A percentile compares a stretch with the other conserved stretches of the same genome.
phyloP scores from a whole-genome alignment of 2,797 vertebrate species.

The Urosaurus nigricauda region DNA sequence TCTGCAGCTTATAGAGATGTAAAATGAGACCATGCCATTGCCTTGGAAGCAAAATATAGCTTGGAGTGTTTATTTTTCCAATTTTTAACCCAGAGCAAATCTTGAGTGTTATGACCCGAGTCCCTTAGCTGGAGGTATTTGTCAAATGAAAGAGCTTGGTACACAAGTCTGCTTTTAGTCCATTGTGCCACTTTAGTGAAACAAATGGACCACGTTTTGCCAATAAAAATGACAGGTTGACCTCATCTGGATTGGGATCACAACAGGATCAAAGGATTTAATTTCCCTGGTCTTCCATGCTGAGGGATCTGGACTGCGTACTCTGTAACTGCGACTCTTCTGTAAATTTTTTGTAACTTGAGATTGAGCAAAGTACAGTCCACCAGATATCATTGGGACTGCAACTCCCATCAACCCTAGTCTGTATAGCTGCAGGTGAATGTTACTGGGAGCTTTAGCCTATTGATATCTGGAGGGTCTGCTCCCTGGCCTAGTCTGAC shows the following conservation, averaged over 20 bases:
- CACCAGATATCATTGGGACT: too few species aligned
- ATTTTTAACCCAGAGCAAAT: neutral
- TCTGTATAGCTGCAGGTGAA: too few species aligned
- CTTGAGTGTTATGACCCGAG: neutral
- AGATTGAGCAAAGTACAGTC: too few species aligned
- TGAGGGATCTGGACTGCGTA: too few species aligned
- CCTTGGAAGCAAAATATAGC: neutral
- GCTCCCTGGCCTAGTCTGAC: too few species aligned
- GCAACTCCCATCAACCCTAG: too few species aligned
- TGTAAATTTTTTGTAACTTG: too few species aligned
- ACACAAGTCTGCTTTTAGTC: neutral
- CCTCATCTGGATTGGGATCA: too few species aligned
- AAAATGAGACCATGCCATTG: neutral
- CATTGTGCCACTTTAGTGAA: neutral
- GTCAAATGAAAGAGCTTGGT: neutral
- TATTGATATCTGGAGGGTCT: too few species aligned
- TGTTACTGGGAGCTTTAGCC: too few species aligned
- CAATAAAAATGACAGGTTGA: neutral
- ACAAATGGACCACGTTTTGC: too few species aligned
- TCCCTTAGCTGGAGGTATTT: neutral
- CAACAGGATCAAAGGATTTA: neutral
- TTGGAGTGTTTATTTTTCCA: neutral
- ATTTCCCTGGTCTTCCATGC: neutral
- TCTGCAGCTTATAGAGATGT: neutral
- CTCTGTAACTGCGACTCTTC: too few species aligned